Base-by-base conservation (phyloP, 37 sponge, comb jelly and placozoan species). In the Beroe ovata region DNA sequence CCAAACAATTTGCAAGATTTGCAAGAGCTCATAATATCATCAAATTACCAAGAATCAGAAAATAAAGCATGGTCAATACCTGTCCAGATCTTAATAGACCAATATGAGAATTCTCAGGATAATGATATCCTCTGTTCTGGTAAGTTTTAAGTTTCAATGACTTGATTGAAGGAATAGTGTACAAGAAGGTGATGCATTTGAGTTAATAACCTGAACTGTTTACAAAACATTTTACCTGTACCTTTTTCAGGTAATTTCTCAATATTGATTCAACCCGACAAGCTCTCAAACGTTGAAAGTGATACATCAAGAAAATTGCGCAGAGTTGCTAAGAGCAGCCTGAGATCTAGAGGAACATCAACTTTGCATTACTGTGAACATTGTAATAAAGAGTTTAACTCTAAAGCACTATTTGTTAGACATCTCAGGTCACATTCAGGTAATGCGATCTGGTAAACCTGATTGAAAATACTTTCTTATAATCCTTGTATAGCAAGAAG, bases 341-440 rank as follows among this genome's bases (percentile, higher is more conserved):
- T 32, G 8, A 77, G 41, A 36, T 41, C 84, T 39, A 42, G 84
- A 28, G 84, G 84, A 40, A 77, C 84, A 26, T 77, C 84, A 4
- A 77, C 84, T 36, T 42, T 39, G 4, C 84, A 77, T 77, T 42
- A 18, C 21, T 77, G 84, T 40, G 54, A 41, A 42, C 26, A 42
- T 11, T 77, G 84, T 36, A 42, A 4, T 23, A 42, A 42, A n/a
- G 84, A 77, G 25, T 77, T 77, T 42, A 16, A 36, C 1, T 19
- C 42, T 41, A 42, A 39, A 42, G 23, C 84, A 42, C 22, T 38
- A n/a, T 77, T 77, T 40, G 38, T 77, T 42, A 77, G 84, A 77
- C 84, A 77, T 41, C 84, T 77, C 28, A 77, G 41, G 28, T 77
- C 84, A 20, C 84, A 77, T 23, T 77, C 84, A 77, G 84, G 84